Evolutionary conservation across 2,888 invertebrate genomes (phyloP).

Genomic region (Caenorhabditis imperialis): DNA sequence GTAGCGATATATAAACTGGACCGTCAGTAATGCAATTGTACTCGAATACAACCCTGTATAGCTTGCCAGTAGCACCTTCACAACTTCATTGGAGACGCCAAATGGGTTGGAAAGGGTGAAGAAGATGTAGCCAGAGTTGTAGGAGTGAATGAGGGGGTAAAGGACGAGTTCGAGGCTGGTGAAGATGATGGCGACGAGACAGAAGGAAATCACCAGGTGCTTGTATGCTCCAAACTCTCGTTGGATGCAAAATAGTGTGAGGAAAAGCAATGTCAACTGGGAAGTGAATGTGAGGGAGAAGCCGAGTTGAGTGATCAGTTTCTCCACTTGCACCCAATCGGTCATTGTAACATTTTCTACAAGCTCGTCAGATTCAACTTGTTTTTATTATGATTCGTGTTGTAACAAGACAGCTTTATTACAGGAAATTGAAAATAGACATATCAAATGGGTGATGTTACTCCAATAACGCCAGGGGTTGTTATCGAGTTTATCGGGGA

Average conservation of each 20-base stretch:
- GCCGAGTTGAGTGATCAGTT: background rate
- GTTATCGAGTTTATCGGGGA: no score
- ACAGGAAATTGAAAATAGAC: no score
- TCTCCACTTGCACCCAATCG: no score
- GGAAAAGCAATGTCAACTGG: background rate
- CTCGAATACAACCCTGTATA: background rate
- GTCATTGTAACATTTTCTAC: no score
- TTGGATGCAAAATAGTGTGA: background rate
- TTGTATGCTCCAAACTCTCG: background rate
- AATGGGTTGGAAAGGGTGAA: background rate
- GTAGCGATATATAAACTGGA: constrained; percentile 25
- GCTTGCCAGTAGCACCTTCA: background rate
- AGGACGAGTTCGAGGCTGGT: background rate
- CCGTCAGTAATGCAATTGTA: constrained; percentile 9
- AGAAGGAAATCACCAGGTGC: background rate
- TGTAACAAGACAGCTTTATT: no score
- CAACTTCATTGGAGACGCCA: background rate
- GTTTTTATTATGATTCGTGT: no score
- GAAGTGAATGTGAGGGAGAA: background rate
- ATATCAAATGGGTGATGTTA: no score
- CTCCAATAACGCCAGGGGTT: no score
- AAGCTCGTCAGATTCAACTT: no score
- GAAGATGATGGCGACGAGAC: background rate
- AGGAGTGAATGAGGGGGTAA: background rate
- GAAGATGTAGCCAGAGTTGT: background rate